Base-by-base conservation (phyloP, 2,888 invertebrate species). In the Alitta virens region DNA sequence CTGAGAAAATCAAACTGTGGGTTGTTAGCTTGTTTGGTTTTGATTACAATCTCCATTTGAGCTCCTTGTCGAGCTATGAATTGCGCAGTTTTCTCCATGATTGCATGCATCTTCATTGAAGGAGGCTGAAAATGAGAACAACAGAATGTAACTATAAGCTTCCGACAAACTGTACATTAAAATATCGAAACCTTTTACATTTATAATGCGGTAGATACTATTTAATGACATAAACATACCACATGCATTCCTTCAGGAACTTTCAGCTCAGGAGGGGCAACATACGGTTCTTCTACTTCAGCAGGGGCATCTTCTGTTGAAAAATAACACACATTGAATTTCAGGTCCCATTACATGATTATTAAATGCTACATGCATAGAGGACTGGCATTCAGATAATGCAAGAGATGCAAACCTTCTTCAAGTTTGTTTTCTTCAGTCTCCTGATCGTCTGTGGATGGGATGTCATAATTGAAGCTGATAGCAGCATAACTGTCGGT, bases 1-100 rank as follows among this genome's bases (percentile, higher is more conserved):
- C 92, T 91, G 63, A 99, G 85, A 84, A 99, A 99, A 69, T 90
- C 87, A 84, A 99, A 99, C 84, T 95, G 92, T 0, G 90, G 86
- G 84, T 97, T 98, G 77, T 90, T 89, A 0, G 91, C 87, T 82
- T 99, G 99, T 83, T 98, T 99, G 2, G 97, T 93, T 83, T 98
- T 98, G 71, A 99, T 90, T 14, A 99, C 86, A 71, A 99, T 96
- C 85, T 99, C 99, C 97, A 99, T 97, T 84, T 99, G 99, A 7
- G 90, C 87, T 0, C 98, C 98, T 78, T 97, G 95, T 55, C 88
- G 86, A 1, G 83, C 82, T 16, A 86, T 83, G 73, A 86, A 86
- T 46, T 71, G 66, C 1, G 86, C 86, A 0, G 86, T 99, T 83
- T 94, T 95, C 78, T 96, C 95, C 74, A 99, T 95, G 66, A 98